phyloP scores from a whole-genome alignment of 2,797 vertebrate species.

The Eremophila alpestris region DNA sequence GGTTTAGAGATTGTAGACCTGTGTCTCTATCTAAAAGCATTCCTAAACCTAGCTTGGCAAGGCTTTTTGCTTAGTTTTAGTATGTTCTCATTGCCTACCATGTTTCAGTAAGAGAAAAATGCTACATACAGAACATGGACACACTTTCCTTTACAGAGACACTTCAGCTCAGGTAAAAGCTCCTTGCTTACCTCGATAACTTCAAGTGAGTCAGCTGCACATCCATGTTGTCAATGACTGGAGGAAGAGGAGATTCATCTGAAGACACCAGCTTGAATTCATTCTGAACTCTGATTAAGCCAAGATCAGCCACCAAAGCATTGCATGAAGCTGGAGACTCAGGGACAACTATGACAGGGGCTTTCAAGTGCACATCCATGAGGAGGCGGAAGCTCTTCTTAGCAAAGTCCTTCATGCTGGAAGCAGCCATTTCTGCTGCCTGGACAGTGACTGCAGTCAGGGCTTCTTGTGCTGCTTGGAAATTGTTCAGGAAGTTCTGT shows the following conservation, averaged over 20 bases:
- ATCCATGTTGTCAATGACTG: conserved; percentile 87
- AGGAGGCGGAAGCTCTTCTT: conserved; percentile 80
- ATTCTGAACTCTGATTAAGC: conserved; percentile 81
- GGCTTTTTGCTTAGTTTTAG: not conserved
- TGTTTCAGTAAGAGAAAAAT: not conserved
- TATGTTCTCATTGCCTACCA: not conserved
- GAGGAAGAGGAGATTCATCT: conserved; percentile 81
- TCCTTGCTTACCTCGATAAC: conserved; percentile 83
- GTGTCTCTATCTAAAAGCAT: not conserved
- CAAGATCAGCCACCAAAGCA: conserved; percentile 79
- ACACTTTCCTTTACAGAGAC: fast-evolving
- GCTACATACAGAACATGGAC: not conserved
- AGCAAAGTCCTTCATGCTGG: conserved; percentile 81
- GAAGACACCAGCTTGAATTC: conserved; percentile 78
- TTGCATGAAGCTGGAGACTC: conserved; percentile 77
- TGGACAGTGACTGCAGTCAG: conserved; percentile 78
- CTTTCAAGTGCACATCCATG: conserved; percentile 81
- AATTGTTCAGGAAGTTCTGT: conserved; percentile 85
- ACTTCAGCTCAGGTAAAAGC: not conserved
- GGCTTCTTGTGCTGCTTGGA: conserved; percentile 79
- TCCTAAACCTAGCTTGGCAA: not conserved
- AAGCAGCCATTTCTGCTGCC: conserved; percentile 82
- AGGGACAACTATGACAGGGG: conserved; percentile 80
- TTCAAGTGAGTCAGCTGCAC: conserved; percentile 89
- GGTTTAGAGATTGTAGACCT: not conserved